Percentiles rank a stretch among this genome's conserved stretches.
phyloP scores from a whole-genome alignment of 2,113 vertebrate species.

The Peromyscus leucopus region DNA sequence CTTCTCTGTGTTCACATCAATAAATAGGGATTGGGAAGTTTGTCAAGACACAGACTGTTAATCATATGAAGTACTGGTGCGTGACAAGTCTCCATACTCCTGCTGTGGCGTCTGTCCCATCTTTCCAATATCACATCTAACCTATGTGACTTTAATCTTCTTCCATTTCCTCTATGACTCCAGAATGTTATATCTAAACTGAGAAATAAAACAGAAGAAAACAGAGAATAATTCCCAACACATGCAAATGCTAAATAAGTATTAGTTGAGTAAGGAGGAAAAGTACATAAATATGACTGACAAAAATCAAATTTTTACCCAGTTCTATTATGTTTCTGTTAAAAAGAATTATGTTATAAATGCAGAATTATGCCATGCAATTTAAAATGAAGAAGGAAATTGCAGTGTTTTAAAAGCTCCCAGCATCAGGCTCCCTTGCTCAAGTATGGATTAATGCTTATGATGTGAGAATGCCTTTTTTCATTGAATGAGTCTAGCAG shows the following conservation, averaged over 20 bases:
- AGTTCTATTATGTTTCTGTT: conserved; percentile 67
- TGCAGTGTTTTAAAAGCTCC: conserved; percentile 56
- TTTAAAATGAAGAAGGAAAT: conserved; percentile 73
- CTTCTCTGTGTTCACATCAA: neutral
- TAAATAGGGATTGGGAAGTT: neutral
- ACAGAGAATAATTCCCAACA: conserved; percentile 13
- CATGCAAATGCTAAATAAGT: conserved; percentile 65
- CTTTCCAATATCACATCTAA: neutral
- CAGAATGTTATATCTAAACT: neutral
- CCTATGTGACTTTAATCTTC: neutral
- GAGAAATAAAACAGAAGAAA: conserved; percentile 37
- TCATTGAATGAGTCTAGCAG: conserved; percentile 36
- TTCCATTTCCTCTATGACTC: neutral
- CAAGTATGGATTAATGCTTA: conserved; percentile 61
- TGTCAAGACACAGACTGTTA: neutral
- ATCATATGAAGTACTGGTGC: neutral
- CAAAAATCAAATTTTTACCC: conserved; percentile 61
- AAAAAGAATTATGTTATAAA: conserved; percentile 68
- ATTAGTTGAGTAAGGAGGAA: conserved; percentile 49
- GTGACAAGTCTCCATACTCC: neutral
- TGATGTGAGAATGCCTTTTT: conserved; percentile 42
- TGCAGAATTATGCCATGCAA: conserved; percentile 52
- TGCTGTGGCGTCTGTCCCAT: neutral
- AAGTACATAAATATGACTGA: conserved; percentile 65
- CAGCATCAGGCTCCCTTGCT: conserved; percentile 49